These are phyloP conservation scores for Pterois miles DNA, from an alignment of 2,797 vertebrate species.

Conservation along the genomic window DNA sequence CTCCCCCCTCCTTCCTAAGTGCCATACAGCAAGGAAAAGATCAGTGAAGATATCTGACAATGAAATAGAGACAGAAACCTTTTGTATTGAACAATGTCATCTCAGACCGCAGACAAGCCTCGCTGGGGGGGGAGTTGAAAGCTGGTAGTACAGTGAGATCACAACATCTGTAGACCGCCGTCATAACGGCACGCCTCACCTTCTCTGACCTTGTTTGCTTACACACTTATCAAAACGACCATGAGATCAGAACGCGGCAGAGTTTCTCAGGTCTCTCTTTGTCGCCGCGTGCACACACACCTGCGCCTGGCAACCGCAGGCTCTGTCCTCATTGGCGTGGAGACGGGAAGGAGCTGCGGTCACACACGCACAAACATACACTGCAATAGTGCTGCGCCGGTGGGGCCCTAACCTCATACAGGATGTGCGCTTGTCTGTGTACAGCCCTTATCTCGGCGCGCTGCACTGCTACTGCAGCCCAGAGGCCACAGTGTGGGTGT, in stretches of 20 bases:
- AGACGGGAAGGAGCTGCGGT: constrained; percentile 75
- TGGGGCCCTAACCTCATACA: constrained; percentile 81
- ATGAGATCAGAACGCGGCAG: constrained; percentile 78
- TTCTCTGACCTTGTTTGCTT: constrained; percentile 65
- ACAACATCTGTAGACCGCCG: constrained; percentile 66
- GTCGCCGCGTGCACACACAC: constrained; percentile 57
- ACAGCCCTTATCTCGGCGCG: constrained; percentile 77
- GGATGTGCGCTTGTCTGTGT: constrained; percentile 80
- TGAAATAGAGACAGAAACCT: constrained; percentile 62
- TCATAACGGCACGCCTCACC: constrained; percentile 67
- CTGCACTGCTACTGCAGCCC: constrained; percentile 73
- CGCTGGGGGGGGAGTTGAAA: constrained; percentile 64
- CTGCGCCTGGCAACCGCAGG: constrained; percentile 71
- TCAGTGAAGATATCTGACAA: constrained; percentile 63
- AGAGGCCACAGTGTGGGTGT: constrained; percentile 80
- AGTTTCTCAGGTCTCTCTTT: constrained; percentile 82
- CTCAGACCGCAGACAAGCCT: constrained; percentile 71
- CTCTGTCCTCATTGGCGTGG: constrained; percentile 76
- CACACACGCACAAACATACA: constrained; percentile 38
- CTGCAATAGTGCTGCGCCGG: constrained; percentile 50
- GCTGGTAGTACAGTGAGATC: constrained; percentile 55
- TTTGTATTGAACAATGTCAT: constrained; percentile 56
- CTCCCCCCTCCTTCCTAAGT: background rate
- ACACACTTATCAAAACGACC: constrained; percentile 76
- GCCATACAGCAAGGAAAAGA: constrained; percentile 42